Evolutionary conservation across 2,888 invertebrate genomes (phyloP), one percentile per base, ranked within the genome.

Genomic region (Listrodromus nycthemerus): DNA sequence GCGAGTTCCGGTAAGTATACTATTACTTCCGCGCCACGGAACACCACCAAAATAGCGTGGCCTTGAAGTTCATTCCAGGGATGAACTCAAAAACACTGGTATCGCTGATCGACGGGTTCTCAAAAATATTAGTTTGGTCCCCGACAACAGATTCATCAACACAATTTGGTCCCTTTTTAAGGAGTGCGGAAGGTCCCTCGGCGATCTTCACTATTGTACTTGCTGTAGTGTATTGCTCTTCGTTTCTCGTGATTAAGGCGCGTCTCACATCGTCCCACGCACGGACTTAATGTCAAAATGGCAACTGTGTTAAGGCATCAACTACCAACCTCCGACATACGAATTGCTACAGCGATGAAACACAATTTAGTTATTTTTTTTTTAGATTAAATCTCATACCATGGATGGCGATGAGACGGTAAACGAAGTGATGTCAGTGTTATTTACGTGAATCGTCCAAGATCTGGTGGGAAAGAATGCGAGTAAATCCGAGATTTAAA

Each of bases 211-310:
- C 61, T 50, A 55, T 81, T 74, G 58, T 73, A 58, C 41, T 82
- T 61, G 61, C 55, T 52, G 24, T n/a, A 50, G 52, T 41, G n/a
- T 83, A 81, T 84, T 81, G 73, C 71, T 79, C 63, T 82, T 24
- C 45, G 13, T 69, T 75, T 83, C 30, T 58, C 45, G 77, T 82
- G 74, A 85, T 79, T 76, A 74, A 73, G 74, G 69, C 71, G 77
- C 80, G 48, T 66, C 58, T 73, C 41, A 10, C 30, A 19, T 69
- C 63, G 45, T 63, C 73, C 50, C 74, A 80, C 74, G 65, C 79
- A 69, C 33, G 67, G 55, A 79, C 63, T 79, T 84, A 75, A 77
- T 85, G 84, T 85, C 85, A 87, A 86, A 87, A 87, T 87, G 85
- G 87, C 84, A 84, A 86, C 85, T 86, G 67, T 52, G 77, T 66